Evolutionary conservation across 1,140 invertebrate species (phyloP), one percentile per base, ranked within the genome.

Genomic region (Mizuhopecten yessoensis): DNA sequence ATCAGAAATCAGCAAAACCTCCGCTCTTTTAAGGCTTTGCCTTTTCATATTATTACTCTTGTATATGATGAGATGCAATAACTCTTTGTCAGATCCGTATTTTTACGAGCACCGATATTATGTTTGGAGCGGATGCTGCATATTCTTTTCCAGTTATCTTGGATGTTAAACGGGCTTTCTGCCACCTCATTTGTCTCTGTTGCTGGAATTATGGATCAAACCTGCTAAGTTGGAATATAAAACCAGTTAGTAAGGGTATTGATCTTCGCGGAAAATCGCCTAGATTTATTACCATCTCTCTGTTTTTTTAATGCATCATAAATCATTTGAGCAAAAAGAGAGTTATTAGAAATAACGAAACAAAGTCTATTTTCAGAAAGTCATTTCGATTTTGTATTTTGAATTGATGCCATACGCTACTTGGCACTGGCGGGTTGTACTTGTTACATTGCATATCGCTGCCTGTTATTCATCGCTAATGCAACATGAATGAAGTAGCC

Each of bases 191-290:
- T 75, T 23, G 57, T 17, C 29, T 75, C n/a, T 75, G 57, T n/a
- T 75, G 57, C 1, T 17, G n/a, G n/a, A 5, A 11, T 29, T 75
- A 75, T 75, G 57, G 57, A 75, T 75, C 29, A 75, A 75, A 75
- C 9, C 57, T 75, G n/a, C n/a, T 75, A n/a, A 75, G 57, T 75
- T 75, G n/a, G 57, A 75, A 75, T 75, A 75, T 29, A 13, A 75
- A n/a, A 75, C 57, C 57, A 29, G n/a, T 17, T 1, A 5, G 57
- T n/a, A 17, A n/a, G n/a, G 1, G 23, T 75, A 75, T 75, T 75
- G 57, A 75, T 75, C 57, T 29, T n/a, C 5, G 13, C 5, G 13
- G 36, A 13, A 75, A 75, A 75, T 75, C 57, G 57, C 5, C 15
- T n/a, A 75, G 57, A 75, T 75, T 75, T 75, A 75, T 75, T 75